Evolutionary conservation across 2,888 invertebrate species (phyloP).

Genomic region (Eudemis profundana): DNA sequence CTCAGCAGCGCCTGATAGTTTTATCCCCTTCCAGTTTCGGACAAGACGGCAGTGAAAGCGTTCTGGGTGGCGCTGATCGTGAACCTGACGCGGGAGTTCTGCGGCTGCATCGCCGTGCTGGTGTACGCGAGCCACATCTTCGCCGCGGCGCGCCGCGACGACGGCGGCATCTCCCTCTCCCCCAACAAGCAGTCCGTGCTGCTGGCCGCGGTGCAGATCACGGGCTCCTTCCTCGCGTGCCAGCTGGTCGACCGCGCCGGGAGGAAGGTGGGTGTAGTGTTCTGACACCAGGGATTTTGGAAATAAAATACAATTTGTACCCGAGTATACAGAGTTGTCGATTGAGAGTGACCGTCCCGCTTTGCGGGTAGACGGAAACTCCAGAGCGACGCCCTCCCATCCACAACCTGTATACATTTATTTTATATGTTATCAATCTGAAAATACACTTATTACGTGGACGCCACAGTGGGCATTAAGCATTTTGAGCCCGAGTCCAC

Average conservation of each 20-base stretch:
- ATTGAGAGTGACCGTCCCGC: no score
- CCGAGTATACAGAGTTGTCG: no score
- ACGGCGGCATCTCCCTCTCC: conserved; percentile 65
- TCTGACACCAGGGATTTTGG: no score
- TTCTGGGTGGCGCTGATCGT: conserved; percentile 80
- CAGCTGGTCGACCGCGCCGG: conserved; percentile 76
- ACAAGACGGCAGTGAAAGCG: conserved; percentile 74
- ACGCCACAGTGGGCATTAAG: no score
- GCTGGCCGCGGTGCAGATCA: conserved; percentile 75
- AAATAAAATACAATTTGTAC: no score
- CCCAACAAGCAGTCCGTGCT: conserved; percentile 78
- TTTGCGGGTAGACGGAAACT: no score
- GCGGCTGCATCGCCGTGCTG: conserved; percentile 78
- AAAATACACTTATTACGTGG: no score
- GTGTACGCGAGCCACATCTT: conserved; percentile 81
- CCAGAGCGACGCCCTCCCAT: no score
- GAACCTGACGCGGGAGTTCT: conserved; percentile 76
- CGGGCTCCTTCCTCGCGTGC: conserved; percentile 77
- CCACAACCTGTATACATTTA: no score
- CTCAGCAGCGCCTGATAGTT: not conserved
- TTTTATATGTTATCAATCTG: no score
- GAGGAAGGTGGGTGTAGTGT: conserved; percentile 76
- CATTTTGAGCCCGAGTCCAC: no score
- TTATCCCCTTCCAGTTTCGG: conserved; percentile 60
- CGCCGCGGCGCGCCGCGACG: conserved; percentile 66